phyloP scores from a whole-genome alignment of 2,888 invertebrate genomes.

The Galeruca laticollis region DNA sequence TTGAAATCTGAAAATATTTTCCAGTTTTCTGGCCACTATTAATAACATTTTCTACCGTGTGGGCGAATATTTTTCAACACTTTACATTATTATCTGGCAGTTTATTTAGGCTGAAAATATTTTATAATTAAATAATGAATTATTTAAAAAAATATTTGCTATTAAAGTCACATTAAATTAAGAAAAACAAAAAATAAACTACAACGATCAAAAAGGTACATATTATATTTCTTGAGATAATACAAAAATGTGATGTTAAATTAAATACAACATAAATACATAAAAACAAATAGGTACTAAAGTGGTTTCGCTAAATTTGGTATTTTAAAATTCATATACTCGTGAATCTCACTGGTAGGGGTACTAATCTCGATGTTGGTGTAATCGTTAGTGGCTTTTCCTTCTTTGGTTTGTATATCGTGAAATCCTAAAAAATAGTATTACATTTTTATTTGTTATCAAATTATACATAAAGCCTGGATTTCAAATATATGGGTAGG shows the following conservation, averaged over 20 bases:
- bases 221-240: slow-evolving; percentile 12
- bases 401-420: slow-evolving; percentile 34
- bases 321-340: slow-evolving; percentile 61
- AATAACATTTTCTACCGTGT: too few relatives aligned
- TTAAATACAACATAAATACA: slow-evolving; percentile 8
- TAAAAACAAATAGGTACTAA: background rate
- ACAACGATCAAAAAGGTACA: background rate
- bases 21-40: too few relatives aligned
- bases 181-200: background rate
- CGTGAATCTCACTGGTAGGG: slow-evolving; percentile 50
- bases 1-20: too few relatives aligned
- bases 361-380: slow-evolving; percentile 53
- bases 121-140: too few relatives aligned
- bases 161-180: background rate
- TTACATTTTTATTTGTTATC: background rate
- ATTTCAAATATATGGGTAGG: too few relatives aligned
- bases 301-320: slow-evolving; percentile 38
- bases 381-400: slow-evolving; percentile 49
- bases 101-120: too few relatives aligned
- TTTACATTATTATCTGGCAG: too few relatives aligned
- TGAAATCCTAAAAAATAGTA: slow-evolving; percentile 44
- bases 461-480: too few relatives aligned
- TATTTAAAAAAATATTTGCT: background rate
- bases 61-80: too few relatives aligned
- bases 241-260: slow-evolving; percentile 11